Percentiles rank a stretch among this genome's conserved stretches.
Conservation (phyloP, 2,113 vertebrate genomes). For the Syngnathus scovelli region DNA sequence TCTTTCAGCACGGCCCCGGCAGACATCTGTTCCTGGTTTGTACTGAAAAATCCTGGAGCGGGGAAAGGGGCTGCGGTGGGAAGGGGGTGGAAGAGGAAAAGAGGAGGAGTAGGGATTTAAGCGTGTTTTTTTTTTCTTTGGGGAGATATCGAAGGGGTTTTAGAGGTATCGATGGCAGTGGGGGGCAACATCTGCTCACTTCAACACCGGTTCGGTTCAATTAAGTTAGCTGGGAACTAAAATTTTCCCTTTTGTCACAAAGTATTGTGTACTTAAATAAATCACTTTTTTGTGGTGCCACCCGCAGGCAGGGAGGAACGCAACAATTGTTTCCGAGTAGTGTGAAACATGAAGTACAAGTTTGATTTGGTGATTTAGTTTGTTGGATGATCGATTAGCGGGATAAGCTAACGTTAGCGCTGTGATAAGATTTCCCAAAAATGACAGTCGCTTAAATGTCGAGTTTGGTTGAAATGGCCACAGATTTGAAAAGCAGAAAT, state of each 20-base stretch:
- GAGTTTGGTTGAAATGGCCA: too few species aligned
- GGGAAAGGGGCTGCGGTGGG: slow-evolving; percentile 53
- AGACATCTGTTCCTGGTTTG: slow-evolving; percentile 80
- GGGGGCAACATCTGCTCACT: slow-evolving; percentile 29
- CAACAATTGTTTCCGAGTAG: neutral
- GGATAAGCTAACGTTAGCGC: too few species aligned
- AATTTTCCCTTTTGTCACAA: slow-evolving; percentile 17
- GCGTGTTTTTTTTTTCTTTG: slow-evolving; percentile 35
- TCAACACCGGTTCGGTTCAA: neutral
- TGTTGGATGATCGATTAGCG: too few species aligned
- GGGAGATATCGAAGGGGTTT: slow-evolving; percentile 55
- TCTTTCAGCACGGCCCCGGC: slow-evolving; percentile 75
- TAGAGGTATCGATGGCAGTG: slow-evolving; percentile 44
- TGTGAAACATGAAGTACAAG: too few species aligned
- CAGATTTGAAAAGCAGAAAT: too few species aligned
- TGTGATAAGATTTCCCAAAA: too few species aligned
- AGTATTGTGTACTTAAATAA: neutral
- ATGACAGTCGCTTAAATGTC: too few species aligned
- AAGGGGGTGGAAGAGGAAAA: slow-evolving; percentile 37
- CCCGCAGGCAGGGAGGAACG: neutral
- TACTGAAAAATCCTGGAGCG: slow-evolving; percentile 70
- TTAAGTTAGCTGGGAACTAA: too few species aligned
- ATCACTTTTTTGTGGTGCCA: neutral
- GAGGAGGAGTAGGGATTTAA: slow-evolving; percentile 28
- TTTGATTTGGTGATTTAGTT: too few species aligned